Evolutionary conservation across 2,797 vertebrate genomes (phyloP), one percentile per base, ranked within the genome.

Genomic region (Heliangelus exortis): DNA sequence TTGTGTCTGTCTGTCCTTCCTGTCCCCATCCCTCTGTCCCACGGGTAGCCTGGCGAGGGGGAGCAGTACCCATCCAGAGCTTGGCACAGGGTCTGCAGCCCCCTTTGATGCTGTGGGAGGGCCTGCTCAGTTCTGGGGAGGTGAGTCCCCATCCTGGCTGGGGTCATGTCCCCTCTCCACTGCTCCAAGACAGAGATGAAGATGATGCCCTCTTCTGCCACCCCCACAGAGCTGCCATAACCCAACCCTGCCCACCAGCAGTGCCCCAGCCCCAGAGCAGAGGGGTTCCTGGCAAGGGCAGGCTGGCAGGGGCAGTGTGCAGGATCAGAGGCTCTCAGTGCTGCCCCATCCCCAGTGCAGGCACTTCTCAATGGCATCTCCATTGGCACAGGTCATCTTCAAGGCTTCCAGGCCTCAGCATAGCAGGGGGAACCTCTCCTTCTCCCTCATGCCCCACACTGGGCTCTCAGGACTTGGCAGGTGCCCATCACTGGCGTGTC

Each of bases 351-450:
- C 61, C 55, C 63, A 53, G 5, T 1, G 9, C 2, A 59, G 61
- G 55, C 75, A 50, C 61, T 77, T 71, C 59, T 61, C 0, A 0
- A 57, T 71, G 78, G 28, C 39, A 19, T 48, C 48, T 71, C 28
- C 11, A 1, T 16, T 8, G 33, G 81, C 33, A 87, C 48, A 18
- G 13, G 7, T 15, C 22, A 15, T 34, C 53, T 45, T 51, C 57
- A 57, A n/a, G 39, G 23, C 33, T 76, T 63, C 57, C 0, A 0
- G 15, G n/a, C 12, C 19, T 87, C 39, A 11, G 50, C 0, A 1
- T 50, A 31, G 45, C 25, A 29, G 25, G 17, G 7, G 12, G 20
- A 10, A 29, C 43, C 10, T 36, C 36, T 51, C 21, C 20, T 84
- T 51, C 61, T 33, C 47, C 15, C 34, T 17, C 15, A 10, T 0